A percentile compares a stretch with the other conserved stretches of the same genome.
Conservation (phyloP, 2,888 invertebrate genomes). For the Clanis bilineata region DNA sequence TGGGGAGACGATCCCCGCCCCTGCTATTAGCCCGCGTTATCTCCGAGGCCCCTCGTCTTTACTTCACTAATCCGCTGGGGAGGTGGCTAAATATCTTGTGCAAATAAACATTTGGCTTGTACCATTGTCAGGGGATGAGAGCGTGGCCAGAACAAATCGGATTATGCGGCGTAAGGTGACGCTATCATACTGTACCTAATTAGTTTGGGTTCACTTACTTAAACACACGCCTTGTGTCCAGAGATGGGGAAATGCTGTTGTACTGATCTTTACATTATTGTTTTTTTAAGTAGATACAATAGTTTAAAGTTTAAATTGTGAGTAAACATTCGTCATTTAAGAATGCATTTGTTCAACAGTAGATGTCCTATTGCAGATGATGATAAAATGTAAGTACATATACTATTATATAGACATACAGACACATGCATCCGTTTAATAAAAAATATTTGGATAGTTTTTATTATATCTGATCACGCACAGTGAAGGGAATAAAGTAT, state of each 20-base stretch:
- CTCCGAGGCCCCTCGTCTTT: conserved; percentile 65
- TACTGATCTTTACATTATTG: not conserved
- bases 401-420: too few relatives aligned
- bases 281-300: not conserved
- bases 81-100: conserved; percentile 82
- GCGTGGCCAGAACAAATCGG: conserved; percentile 68
- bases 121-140: conserved; percentile 70
- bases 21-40: conserved; percentile 73
- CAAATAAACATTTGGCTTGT: conserved; percentile 78
- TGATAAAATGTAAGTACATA: too few relatives aligned
- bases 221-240: not conserved
- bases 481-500: too few relatives aligned
- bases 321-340: too few relatives aligned
- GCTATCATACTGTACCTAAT: conserved; percentile 61
- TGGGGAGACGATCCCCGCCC: conserved; percentile 62
- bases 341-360: too few relatives aligned
- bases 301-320: not conserved
- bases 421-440: too few relatives aligned
- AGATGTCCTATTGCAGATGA: too few relatives aligned
- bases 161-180: conserved; percentile 69
- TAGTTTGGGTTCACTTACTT: conserved; percentile 25
- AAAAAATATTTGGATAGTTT: too few relatives aligned
- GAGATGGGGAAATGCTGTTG: not conserved
- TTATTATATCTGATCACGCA: too few relatives aligned
- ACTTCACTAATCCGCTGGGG: conserved; percentile 75